phyloP scores from a whole-genome alignment of 2,888 invertebrate genomes.

The Cephalotes varians region DNA sequence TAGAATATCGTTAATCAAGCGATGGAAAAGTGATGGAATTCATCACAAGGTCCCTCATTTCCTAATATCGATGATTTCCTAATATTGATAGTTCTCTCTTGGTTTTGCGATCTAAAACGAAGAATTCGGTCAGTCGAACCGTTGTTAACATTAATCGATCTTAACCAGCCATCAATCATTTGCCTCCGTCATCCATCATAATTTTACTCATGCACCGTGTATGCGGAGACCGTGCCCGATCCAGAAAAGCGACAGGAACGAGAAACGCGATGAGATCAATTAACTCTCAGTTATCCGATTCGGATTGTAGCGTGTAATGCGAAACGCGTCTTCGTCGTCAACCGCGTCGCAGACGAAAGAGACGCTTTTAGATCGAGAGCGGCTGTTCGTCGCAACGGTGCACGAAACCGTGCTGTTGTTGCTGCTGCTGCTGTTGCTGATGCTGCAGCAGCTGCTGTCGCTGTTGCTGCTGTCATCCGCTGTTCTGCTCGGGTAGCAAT shows the following conservation, averaged over 20 bases:
- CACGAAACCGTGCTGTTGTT: conserved; percentile 77
- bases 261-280: conserved; percentile 20
- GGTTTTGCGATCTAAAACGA: neutral
- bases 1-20: conserved; percentile 12
- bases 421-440: conserved; percentile 22
- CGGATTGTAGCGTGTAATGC: conserved; percentile 11
- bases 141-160: conserved; percentile 1
- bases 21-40: conserved; percentile 2
- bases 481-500: conserved; percentile 81
- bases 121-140: neutral
- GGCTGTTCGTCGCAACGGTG: conserved; percentile 81
- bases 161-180: conserved; percentile 25
- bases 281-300: conserved; percentile 33
- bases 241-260: too few species aligned
- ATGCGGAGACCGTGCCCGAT: conserved; percentile 11
- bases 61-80: neutral
- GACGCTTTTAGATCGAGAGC: conserved; percentile 69
- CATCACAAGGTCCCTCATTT: neutral
- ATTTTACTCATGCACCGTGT: neutral
- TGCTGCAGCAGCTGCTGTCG: conserved; percentile 26
- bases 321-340: neutral
- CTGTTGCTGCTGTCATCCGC: conserved; percentile 80
- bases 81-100: conserved; percentile 15
- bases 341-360: neutral
- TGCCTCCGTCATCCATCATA: neutral